Conservation (phyloP, 2,888 invertebrate genomes). For the Mythimna vitellina region DNA sequence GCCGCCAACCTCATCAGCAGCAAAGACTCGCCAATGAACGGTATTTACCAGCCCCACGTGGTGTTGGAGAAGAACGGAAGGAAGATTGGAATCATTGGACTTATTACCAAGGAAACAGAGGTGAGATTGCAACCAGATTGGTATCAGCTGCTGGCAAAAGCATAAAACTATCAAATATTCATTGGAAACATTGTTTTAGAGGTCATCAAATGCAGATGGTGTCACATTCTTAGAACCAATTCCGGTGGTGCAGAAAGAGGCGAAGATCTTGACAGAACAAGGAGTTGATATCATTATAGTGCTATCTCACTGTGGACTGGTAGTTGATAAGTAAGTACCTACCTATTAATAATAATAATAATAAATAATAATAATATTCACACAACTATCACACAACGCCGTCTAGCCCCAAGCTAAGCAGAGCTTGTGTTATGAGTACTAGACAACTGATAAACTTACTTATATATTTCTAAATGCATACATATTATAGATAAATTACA, state of each 20-base stretch:
- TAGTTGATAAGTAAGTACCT: slow-evolving; percentile 90
- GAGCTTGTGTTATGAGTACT: no score
- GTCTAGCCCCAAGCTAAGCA: no score
- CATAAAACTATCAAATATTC: no score
- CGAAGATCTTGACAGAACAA: slow-evolving; percentile 89
- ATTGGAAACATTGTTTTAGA: slow-evolving; percentile 77
- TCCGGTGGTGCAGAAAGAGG: slow-evolving; percentile 91
- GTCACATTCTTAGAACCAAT: slow-evolving; percentile 93
- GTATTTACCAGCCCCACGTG: slow-evolving; percentile 91
- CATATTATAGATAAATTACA: no score
- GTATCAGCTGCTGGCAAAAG: neutral
- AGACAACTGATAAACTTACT: no score
- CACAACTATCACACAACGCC: no score
- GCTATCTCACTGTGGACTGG: slow-evolving; percentile 95
- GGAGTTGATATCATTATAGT: slow-evolving; percentile 95
- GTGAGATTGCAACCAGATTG: slow-evolving; percentile 76
- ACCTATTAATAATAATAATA: no score
- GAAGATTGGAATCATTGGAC: slow-evolving; percentile 95
- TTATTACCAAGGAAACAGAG: slow-evolving; percentile 92
- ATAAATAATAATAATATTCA: no score
- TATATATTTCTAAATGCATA: no score
- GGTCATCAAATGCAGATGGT: slow-evolving; percentile 91
- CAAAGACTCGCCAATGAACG: slow-evolving; percentile 91
- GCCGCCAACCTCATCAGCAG: slow-evolving; percentile 93
- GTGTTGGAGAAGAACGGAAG: slow-evolving; percentile 92